Percentiles rank a stretch among this genome's conserved stretches.
Evolutionary conservation across 2,888 invertebrate genomes (phyloP).

Genomic region (Fabriciana adippe): DNA sequence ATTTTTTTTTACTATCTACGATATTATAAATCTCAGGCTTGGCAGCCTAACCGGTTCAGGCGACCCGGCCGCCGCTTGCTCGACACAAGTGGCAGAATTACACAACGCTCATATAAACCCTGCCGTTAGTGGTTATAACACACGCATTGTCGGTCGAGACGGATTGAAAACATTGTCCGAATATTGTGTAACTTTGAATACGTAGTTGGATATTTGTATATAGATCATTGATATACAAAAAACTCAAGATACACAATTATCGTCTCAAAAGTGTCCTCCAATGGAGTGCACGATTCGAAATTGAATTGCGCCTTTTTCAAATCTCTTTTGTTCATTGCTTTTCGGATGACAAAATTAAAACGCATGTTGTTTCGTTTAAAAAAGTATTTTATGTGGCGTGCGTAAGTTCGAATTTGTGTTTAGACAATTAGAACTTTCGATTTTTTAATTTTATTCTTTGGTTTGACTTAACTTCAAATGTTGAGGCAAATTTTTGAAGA

Average conservation of each 20-base stretch:
- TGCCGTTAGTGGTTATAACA: conserved; percentile 41
- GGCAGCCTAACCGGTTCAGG: conserved; percentile 80
- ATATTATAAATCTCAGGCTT: conserved; percentile 62
- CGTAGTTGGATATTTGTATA: conserved; percentile 10
- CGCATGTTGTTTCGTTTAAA: too few relatives aligned
- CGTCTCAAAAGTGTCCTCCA: too few relatives aligned
- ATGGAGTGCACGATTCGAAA: too few relatives aligned
- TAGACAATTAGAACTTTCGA: too few relatives aligned
- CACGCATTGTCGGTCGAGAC: conserved; percentile 44
- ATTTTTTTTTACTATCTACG: neutral
- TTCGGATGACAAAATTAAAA: too few relatives aligned
- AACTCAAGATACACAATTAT: neutral
- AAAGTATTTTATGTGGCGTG: too few relatives aligned
- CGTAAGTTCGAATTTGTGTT: too few relatives aligned
- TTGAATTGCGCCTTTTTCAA: too few relatives aligned
- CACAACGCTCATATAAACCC: conserved; percentile 83
- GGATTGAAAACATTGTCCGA: conserved; percentile 43
- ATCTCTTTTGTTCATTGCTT: too few relatives aligned
- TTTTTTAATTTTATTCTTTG: too few relatives aligned
- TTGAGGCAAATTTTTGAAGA: too few relatives aligned
- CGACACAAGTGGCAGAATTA: conserved; percentile 83
- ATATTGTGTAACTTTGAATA: conserved; percentile 43
- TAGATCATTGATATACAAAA: neutral
- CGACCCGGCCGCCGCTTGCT: conserved; percentile 84
- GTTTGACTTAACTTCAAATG: too few relatives aligned